Evolutionary conservation across 2,113 vertebrate species (phyloP).

Genomic region (Odontesthes bonariensis): DNA sequence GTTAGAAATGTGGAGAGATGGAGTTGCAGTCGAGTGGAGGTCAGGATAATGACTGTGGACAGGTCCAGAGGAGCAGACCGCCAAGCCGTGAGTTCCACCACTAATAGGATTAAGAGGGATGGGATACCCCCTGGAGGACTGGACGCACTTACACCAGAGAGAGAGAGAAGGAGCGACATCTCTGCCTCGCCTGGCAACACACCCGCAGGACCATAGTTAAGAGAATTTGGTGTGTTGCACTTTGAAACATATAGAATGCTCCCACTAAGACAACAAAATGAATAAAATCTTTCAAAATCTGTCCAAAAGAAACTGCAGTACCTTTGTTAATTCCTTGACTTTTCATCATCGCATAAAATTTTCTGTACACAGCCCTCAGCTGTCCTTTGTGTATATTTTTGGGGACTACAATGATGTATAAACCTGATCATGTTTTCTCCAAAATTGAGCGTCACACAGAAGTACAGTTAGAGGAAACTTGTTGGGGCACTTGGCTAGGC

Average conservation of each 20-base stretch:
- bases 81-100: constrained; percentile 63
- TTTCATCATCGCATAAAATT: too few relatives aligned
- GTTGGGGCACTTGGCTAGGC: too few relatives aligned
- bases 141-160: constrained; percentile 72
- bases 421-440: too few relatives aligned
- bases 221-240: constrained; percentile 16
- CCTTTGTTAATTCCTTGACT: too few relatives aligned
- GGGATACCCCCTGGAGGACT: constrained; percentile 73
- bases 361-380: too few relatives aligned
- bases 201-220: constrained; percentile 62
- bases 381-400: too few relatives aligned
- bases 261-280: constrained; percentile 11
- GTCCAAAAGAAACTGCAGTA: too few relatives aligned
- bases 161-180: constrained; percentile 56
- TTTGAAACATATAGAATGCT: not conserved
- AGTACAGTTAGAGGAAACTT: too few relatives aligned
- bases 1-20: constrained; percentile 38
- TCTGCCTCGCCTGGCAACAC: constrained; percentile 61
- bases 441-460: too few relatives aligned
- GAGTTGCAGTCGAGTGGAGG: constrained; percentile 52
- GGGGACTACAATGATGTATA: too few relatives aligned
- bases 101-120: constrained; percentile 81
- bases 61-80: constrained; percentile 73
- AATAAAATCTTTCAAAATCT: not conserved
- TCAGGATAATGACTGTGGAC: constrained; percentile 79